Conservation (phyloP, 2,888 invertebrate genomes). For the Perizoma affinitatum region DNA sequence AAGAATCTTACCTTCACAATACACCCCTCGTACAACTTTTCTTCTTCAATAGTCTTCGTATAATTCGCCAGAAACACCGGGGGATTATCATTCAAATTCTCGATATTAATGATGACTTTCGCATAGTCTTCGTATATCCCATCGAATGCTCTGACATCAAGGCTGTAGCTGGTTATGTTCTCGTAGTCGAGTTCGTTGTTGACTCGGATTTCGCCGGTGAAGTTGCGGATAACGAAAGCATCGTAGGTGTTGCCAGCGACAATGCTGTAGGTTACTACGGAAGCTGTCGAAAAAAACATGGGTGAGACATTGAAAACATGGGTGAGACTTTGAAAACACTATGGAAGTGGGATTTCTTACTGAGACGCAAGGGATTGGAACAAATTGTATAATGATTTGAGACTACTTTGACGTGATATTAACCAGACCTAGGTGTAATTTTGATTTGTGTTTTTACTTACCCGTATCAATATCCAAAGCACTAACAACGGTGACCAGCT, state of each 20-base stretch:
- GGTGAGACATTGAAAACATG: neutral
- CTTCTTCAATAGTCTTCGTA: conserved; percentile 90
- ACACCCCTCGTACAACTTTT: conserved; percentile 87
- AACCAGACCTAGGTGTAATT: too few species aligned
- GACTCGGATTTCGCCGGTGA: conserved; percentile 93
- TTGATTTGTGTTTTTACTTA: conserved; percentile 40
- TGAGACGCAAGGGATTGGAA: too few species aligned
- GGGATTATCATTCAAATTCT: conserved; percentile 96
- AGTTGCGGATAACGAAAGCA: conserved; percentile 93
- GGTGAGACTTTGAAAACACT: too few species aligned
- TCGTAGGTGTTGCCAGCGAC: conserved; percentile 93
- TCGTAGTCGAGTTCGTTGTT: conserved; percentile 92
- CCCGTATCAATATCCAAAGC: conserved; percentile 95
- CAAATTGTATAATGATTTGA: too few species aligned
- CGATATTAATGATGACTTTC: conserved; percentile 92
- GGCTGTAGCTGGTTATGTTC: conserved; percentile 91
- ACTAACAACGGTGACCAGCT: conserved; percentile 93
- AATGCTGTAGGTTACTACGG: conserved; percentile 94
- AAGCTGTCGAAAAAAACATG: conserved; percentile 77
- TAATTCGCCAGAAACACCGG: conserved; percentile 92
- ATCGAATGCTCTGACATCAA: conserved; percentile 93
- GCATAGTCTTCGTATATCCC: conserved; percentile 93
- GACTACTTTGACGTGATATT: too few species aligned
- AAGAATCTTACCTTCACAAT: conserved; percentile 84
- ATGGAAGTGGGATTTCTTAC: too few species aligned